These are phyloP conservation scores for Onchidella celtica DNA, from an alignment of 2,888 invertebrate species.

Conservation along the genomic window DNA sequence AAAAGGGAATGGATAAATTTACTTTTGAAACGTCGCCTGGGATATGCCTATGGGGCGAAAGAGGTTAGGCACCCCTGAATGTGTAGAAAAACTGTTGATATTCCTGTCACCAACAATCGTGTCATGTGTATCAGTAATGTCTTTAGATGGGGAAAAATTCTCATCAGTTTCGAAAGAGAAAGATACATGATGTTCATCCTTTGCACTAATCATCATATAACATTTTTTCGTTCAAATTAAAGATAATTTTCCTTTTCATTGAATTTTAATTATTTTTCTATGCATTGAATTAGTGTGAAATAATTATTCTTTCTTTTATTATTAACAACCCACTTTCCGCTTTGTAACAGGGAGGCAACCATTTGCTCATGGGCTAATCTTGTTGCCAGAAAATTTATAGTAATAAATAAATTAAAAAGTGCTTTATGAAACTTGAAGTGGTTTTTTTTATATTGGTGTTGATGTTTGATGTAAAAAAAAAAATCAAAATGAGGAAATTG, in stretches of 20 bases:
- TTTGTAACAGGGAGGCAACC: slow-evolving; percentile 47
- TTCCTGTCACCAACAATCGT: too few relatives aligned
- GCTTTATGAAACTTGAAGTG: too few relatives aligned
- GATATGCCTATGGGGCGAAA: too few relatives aligned
- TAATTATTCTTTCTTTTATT: slow-evolving; percentile 2
- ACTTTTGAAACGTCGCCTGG: too few relatives aligned
- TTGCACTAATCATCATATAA: neutral
- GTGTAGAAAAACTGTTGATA: too few relatives aligned
- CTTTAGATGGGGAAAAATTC: too few relatives aligned
- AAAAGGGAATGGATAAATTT: too few relatives aligned
- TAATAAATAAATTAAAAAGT: slow-evolving; percentile 36
- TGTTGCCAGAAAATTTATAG: slow-evolving; percentile 26
- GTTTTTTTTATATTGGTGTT: neutral
- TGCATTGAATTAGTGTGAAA: too few relatives aligned
- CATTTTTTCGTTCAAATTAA: neutral
- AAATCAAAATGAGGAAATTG: neutral
- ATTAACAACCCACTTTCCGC: neutral
- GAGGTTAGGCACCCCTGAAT: too few relatives aligned
- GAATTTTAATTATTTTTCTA: neutral
- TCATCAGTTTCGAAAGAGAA: too few relatives aligned
- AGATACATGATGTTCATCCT: too few relatives aligned
- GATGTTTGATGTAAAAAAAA: neutral
- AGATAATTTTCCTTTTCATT: neutral
- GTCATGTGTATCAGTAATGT: too few relatives aligned
- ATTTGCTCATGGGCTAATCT: slow-evolving; percentile 26